Evolutionary conservation across 92 coral and sea anemone genomes (phyloP), one percentile per base, ranked within the genome.

Genomic region (Pocillopora grandis): DNA sequence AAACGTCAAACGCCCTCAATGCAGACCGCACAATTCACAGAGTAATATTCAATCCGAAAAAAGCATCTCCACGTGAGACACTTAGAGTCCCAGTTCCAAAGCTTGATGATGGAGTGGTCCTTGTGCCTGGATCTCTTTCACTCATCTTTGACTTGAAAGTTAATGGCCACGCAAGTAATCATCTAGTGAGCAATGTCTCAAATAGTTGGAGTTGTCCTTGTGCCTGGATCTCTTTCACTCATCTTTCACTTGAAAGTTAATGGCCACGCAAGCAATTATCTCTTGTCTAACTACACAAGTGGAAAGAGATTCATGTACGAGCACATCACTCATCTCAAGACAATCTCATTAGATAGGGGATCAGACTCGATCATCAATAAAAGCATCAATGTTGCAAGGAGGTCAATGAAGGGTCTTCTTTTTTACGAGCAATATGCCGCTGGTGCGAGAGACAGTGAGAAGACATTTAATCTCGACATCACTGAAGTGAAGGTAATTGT

Each of bases 131-230:
- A 23, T 23, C 27, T 23, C 27, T 23, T 23, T 23, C 27, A 23
- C 27, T 23, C 87, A 17, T 76, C 6, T 84, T 84, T 33, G 82
- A 85, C 17, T 75, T 85, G 6, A n/a, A 21, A 9, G 70, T 78
- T 15, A 33, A 10, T 35, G 88, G 85, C 9, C 67, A 85, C 9
- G 88, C 78, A 8, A 78, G 68, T 66, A 77, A 59, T 17, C 31
- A 37, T 56, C 19, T 78, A 10, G 87, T 84, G 36, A 61, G 36
- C 60, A 83, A 75, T 18, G 81, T 83, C 11, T 61, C 81, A 12
- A 61, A 62, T 0, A 81, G 81, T 13, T 48, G 87, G 72, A 27
- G 81, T 76, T 20, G 67, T 58, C 17, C 21, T 60, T 12, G 17
- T 19, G 21, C 27, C 27, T 23, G 27, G 27, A 23, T 23, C 27